Evolutionary conservation across 2,113 vertebrate species (phyloP), one percentile per base, ranked within the genome.

Genomic region (Nerophis lumbriciformis): DNA sequence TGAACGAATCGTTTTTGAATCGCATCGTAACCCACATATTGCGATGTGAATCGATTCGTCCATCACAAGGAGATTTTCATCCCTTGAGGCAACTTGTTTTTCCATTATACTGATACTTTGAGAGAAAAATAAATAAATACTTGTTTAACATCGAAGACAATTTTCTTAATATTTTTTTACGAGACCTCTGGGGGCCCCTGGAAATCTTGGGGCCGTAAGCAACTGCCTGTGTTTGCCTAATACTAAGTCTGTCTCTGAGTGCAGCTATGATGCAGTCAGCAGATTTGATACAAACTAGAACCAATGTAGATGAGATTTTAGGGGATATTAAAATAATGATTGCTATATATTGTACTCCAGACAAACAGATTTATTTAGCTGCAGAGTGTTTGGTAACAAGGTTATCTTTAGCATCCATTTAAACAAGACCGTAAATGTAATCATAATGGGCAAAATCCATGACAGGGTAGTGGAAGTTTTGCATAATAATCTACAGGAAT

Each of bases 201-300:
- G 28, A 28, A 28, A 28, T 28, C 4, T 28, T 4, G 28, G 4
- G 28, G 4, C 28, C 28, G 4, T 28, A 28, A 28, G 28, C 28
- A 28, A 28, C 28, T 28, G 28, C 28, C 28, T 28, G 28, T 28
- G 3, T 28, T 28, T 28, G 28, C 28, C 28, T 28, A 28, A 28
- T 28, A 28, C 28, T 28, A 28, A 28, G 28, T 28, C 28, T 28
- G 28, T 28, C 28, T 28, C 28, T 28, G 28, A 73, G 73, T 35
- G 59, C 66, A 63, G 71, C 74, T 75, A 81, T 81, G 70, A 68
- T 71, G 54, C 65, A 76, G 77, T 88, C 85, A 86, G 83, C 85
- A 81, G 61, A 81, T 82, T 85, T 66, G 56, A 79, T 53, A 65
- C n/a, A 6, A 11, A 21, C 66, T 65, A 65, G 37, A 66, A 16